These are phyloP conservation scores for Cotesia vestalis DNA, from an alignment of 1,140 invertebrate genomes.

Conservation along the genomic window DNA sequence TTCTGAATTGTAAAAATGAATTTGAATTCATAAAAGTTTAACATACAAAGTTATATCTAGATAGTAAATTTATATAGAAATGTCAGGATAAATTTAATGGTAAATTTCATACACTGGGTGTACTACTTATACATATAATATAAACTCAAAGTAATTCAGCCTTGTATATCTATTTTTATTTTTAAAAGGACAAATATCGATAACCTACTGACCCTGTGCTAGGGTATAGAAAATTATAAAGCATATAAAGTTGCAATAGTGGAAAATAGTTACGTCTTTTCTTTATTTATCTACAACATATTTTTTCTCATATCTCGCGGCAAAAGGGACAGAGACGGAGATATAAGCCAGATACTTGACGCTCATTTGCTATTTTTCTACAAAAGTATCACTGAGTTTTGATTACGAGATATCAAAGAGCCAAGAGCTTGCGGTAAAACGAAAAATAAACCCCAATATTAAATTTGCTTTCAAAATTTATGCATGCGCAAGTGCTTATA, in stretches of 20 bases:
- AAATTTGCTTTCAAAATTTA: too few relatives aligned
- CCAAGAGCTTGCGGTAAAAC: too few relatives aligned
- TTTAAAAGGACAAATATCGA: slow-evolving; percentile 46
- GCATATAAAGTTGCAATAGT: slow-evolving; percentile 30
- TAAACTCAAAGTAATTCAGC: slow-evolving; percentile 32
- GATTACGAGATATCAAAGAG: too few relatives aligned
- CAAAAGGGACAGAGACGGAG: too few relatives aligned
- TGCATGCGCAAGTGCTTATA: too few relatives aligned
- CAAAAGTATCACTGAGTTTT: too few relatives aligned
- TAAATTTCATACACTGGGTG: background rate
- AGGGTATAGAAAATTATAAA: slow-evolving; percentile 30
- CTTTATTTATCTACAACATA: slow-evolving; percentile 34
- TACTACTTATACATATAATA: slow-evolving; percentile 11
- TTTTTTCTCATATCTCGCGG: slow-evolving; percentile 42
- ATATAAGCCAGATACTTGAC: too few relatives aligned
- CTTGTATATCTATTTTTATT: slow-evolving; percentile 42
- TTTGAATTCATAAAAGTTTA: too few relatives aligned
- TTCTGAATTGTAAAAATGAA: too few relatives aligned
- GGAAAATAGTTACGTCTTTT: slow-evolving; percentile 23
- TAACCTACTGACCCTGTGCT: slow-evolving; percentile 51
- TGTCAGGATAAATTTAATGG: too few relatives aligned
- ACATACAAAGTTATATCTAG: slow-evolving; percentile 4
- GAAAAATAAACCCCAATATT: too few relatives aligned
- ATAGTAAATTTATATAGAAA: background rate
- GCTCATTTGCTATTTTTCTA: too few relatives aligned